Evolutionary conservation across 2,888 invertebrate genomes (phyloP).

Genomic region (Melanostoma scalare): DNA sequence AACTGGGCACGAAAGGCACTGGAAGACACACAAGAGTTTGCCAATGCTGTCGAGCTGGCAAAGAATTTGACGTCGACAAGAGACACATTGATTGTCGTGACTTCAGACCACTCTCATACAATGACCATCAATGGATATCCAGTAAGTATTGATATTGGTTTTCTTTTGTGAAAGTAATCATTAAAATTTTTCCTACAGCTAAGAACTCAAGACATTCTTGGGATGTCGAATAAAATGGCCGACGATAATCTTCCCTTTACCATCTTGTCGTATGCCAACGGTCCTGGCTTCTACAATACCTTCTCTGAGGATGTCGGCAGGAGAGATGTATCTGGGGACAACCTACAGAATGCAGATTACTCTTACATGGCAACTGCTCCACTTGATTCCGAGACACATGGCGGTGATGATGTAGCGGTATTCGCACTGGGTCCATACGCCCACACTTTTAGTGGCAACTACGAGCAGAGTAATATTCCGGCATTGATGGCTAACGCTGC

Average conservation of each 20-base stretch:
- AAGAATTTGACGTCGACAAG: conserved; percentile 84
- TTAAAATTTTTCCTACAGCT: conserved; percentile 58
- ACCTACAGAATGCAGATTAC: conserved; percentile 76
- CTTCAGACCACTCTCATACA: conserved; percentile 91
- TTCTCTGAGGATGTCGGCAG: conserved; percentile 76
- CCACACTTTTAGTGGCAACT: conserved; percentile 90
- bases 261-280: conserved; percentile 89
- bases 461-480: conserved; percentile 91
- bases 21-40: conserved; percentile 91
- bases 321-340: conserved; percentile 74
- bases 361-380: conserved; percentile 86
- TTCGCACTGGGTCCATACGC: conserved; percentile 90
- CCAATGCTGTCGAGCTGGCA: conserved; percentile 87
- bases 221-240: conserved; percentile 82
- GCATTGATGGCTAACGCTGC: conserved; percentile 89
- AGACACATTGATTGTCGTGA: conserved; percentile 92
- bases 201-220: conserved; percentile 85
- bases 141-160: conserved; percentile 79
- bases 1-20: conserved; percentile 87
- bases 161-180: too few species aligned
- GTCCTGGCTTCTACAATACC: conserved; percentile 85
- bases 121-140: conserved; percentile 91
- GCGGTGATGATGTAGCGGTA: conserved; percentile 91
- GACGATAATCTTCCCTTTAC: conserved; percentile 86
- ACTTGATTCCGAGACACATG: conserved; percentile 86